phyloP scores from a whole-genome alignment of 2,888 invertebrate genomes.

The Hirtodrosophila confusa region DNA sequence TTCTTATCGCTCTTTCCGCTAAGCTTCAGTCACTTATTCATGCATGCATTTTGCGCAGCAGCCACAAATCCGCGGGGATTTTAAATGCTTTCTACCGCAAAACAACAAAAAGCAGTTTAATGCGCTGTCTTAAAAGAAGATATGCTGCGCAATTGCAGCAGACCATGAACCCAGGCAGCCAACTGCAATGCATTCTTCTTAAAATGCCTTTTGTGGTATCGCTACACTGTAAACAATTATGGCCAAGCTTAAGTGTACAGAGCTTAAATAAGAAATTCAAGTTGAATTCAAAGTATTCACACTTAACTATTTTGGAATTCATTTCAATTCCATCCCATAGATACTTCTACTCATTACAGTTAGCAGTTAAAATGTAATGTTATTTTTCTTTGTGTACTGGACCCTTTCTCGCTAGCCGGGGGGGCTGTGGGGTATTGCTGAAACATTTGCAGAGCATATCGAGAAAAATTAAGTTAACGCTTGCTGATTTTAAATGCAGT shows the following conservation, averaged over 20 bases:
- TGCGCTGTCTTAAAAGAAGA: slow-evolving; percentile 37
- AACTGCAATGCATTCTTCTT: slow-evolving; percentile 56
- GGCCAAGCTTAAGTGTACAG: too few relatives aligned
- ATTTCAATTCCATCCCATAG: too few relatives aligned
- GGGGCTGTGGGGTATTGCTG: slow-evolving; percentile 21
- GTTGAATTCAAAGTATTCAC: too few relatives aligned
- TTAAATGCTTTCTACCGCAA: slow-evolving; percentile 51
- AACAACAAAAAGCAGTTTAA: slow-evolving; percentile 37
- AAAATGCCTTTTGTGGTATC: slow-evolving; percentile 27
- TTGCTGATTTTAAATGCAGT: slow-evolving; percentile 66
- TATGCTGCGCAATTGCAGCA: slow-evolving; percentile 44
- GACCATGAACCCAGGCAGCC: slow-evolving; percentile 61
- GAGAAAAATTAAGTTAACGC: slow-evolving; percentile 72
- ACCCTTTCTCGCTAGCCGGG: neutral
- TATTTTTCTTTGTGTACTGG: neutral
- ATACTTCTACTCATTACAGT: too few relatives aligned
- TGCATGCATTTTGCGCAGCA: slow-evolving; percentile 50
- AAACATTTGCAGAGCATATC: slow-evolving; percentile 66
- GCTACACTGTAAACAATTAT: too few relatives aligned
- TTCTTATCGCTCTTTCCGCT: neutral
- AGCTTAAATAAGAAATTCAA: too few relatives aligned
- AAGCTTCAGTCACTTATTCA: slow-evolving; percentile 43
- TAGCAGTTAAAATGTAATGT: too few relatives aligned
- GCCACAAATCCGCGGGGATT: slow-evolving; percentile 60
- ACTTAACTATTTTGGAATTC: too few relatives aligned